These are phyloP conservation scores for Melanostoma scalare DNA, from an alignment of 2,888 invertebrate species.

Conservation along the genomic window DNA sequence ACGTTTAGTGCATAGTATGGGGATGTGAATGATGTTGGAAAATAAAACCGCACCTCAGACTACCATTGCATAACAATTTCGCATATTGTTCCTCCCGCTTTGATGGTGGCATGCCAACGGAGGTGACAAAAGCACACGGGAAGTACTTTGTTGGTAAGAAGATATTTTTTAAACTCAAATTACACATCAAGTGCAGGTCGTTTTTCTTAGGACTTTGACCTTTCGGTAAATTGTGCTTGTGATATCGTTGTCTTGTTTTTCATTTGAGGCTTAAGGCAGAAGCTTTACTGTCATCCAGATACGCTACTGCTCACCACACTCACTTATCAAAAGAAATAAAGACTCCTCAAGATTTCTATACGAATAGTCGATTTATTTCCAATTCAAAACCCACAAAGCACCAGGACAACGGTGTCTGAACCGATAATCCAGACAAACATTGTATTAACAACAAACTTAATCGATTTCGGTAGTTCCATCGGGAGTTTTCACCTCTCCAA, in stretches of 20 bases:
- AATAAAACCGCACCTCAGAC: slow-evolving; percentile 12
- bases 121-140: background rate
- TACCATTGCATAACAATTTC: slow-evolving; percentile 13
- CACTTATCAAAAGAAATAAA: background rate
- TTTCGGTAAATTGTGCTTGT: no score
- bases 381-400: slow-evolving; percentile 29
- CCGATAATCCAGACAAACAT: slow-evolving; percentile 36
- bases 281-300: no score
- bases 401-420: slow-evolving; percentile 42
- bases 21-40: background rate
- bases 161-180: no score
- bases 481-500: slow-evolving; percentile 16
- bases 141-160: background rate
- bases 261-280: background rate
- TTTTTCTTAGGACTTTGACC: no score
- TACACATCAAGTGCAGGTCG: no score
- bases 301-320: background rate
- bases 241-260: background rate
- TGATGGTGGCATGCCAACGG: background rate
- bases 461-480: background rate
- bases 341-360: background rate
- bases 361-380: no score
- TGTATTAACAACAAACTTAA: slow-evolving; percentile 36
- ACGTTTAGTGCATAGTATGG: background rate
- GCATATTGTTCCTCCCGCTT: background rate